Evolutionary conservation across 2,888 invertebrate genomes (phyloP).

Genomic region (Neria commutata): DNA sequence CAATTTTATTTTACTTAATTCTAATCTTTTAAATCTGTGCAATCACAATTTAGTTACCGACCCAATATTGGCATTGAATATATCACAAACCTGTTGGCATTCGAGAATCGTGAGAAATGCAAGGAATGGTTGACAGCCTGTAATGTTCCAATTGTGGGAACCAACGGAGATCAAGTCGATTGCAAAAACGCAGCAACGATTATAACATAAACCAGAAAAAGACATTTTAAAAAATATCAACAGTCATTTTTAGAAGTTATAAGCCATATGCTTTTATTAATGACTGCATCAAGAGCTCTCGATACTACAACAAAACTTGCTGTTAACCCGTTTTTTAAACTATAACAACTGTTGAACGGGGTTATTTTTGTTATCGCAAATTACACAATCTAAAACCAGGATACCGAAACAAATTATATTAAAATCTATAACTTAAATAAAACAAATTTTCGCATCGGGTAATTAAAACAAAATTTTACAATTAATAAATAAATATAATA

Average conservation of each 20-base stretch:
- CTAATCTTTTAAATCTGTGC: background rate
- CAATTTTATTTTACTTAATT: too few species aligned
- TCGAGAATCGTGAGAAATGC: constrained; percentile 82
- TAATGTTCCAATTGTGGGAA: constrained; percentile 75
- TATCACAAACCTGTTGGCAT: constrained; percentile 87
- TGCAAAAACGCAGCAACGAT: constrained; percentile 73
- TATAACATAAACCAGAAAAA: constrained; percentile 42
- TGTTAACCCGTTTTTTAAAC: too few species aligned
- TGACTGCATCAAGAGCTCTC: background rate
- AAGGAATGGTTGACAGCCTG: constrained; percentile 86
- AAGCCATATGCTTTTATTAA: background rate
- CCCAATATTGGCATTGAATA: constrained; percentile 87
- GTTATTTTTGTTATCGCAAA: too few species aligned
- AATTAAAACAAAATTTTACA: too few species aligned
- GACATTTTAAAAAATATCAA: constrained; percentile 4
- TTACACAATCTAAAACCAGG: too few species aligned
- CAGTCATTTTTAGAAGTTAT: background rate
- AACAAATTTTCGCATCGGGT: too few species aligned
- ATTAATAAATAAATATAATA: too few species aligned
- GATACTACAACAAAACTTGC: too few species aligned
- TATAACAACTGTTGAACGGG: too few species aligned
- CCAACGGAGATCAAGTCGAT: constrained; percentile 78
- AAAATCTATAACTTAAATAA: too few species aligned
- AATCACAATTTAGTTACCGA: constrained; percentile 81
- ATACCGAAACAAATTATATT: too few species aligned